These are phyloP conservation scores for Pollicipes pollicipes DNA, from an alignment of 1,140 invertebrate genomes.

Conservation along the genomic window DNA sequence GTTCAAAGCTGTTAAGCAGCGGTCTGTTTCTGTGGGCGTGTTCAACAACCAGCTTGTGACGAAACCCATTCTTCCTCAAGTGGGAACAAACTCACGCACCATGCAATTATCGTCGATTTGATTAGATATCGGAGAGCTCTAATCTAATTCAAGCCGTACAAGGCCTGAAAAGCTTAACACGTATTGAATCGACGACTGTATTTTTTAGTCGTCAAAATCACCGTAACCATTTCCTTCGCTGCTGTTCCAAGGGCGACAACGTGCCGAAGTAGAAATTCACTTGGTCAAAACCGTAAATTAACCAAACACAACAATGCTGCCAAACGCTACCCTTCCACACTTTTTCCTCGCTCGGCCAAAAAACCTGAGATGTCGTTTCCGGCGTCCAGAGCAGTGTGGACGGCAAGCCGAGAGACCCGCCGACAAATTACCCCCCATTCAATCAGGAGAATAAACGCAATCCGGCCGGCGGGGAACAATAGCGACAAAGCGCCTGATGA, in stretches of 20 bases:
- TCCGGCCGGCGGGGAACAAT: background rate
- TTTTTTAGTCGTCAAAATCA: background rate
- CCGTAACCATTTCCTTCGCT: background rate
- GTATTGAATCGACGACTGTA: no score
- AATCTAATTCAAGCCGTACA: no score
- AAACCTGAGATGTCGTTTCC: background rate
- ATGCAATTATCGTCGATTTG: background rate
- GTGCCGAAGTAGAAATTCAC: background rate
- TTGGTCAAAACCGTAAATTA: background rate
- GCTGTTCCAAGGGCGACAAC: background rate
- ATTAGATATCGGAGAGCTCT: no score
- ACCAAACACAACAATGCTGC: background rate
- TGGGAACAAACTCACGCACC: background rate
- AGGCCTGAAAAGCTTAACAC: no score
- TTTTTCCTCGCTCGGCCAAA: background rate
- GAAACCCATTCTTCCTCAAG: no score
- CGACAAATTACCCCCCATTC: background rate
- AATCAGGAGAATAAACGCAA: background rate
- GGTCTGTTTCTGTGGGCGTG: no score
- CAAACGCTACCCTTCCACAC: background rate
- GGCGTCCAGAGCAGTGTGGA: background rate
- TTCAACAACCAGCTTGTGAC: no score
- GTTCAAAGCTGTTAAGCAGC: no score
- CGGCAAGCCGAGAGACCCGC: background rate
- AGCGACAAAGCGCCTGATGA: background rate